Evolutionary conservation across 2,113 vertebrate genomes (phyloP), one percentile per base, ranked within the genome.

Genomic region (Laticauda colubrina): DNA sequence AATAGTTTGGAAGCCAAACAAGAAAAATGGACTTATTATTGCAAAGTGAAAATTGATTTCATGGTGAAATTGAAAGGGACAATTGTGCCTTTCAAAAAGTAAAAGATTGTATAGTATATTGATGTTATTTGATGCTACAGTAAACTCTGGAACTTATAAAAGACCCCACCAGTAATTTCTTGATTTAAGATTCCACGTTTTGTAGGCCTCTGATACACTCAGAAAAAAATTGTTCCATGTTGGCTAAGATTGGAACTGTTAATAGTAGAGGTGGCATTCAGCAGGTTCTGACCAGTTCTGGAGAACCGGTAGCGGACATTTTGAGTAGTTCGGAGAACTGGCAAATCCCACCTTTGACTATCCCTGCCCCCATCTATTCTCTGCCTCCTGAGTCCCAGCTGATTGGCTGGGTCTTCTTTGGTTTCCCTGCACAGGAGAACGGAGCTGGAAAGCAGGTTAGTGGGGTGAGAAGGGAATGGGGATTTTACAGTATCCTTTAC

Each of bases 161-260:
- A 55, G 69, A 56, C 92, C 91, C 92, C 95, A 96, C 95, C 94
- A 87, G 90, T 88, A 96, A 96, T 91, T 34, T 93, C 89, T 56
- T 95, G 20, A 86, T 93, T 69, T 92, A 8, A 75, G 61, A 56
- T 89, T 89, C 91, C 2, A 89, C 57, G 69, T 0, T 88, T 53
- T 53, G 51, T 53, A 53, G 51, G 51, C 10, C 51, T 75, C 93
- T 39, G 91, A 53, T 93, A 88, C 87, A 26, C 26, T 94, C 93
- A 94, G 86, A 91, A 89, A 57, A 10, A 93, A 93, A 54, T 86
- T 92, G 89, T 57, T 39, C 93, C 4, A 0, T 89, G 39, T 94
- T 90, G 93, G 56, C 90, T 91, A 93, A 75, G 43, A 29, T 29
- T 75, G 87, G 12, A 93, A 93, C 88, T 48, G 48, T 48, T 48